Base-by-base conservation (phyloP, 2,888 invertebrate genomes). In the Heliconius aoede region DNA sequence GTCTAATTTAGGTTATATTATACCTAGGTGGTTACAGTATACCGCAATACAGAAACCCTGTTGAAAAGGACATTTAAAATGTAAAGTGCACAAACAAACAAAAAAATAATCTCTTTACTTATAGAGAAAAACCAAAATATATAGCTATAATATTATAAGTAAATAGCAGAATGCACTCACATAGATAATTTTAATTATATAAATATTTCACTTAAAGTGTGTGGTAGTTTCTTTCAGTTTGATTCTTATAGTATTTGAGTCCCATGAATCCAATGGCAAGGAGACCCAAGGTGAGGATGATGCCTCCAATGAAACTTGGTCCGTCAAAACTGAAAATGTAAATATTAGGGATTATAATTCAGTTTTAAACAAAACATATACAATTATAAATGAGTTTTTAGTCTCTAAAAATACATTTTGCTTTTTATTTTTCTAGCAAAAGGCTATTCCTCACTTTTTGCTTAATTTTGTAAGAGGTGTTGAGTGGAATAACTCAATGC, bases 231-330 rank as follows among this genome's bases (percentile, higher is more conserved):
- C 96, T 95, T 89, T 97, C 98, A 77, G 97, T 97, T 86, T 97
- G 96, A 79, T 97, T 96, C 90, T 97, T 97, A 95, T 98, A 98
- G 90, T 98, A 98, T 88, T 98, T 98, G 94, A 97, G 97, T 58
- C 97, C 97, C 85, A 98, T 96, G 90, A 97, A 96, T 4, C 96
- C 96, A 77, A 98, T 96, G 15, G 97, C 97, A 74, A 97, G 95
- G 28, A 98, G 89, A 51, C 97, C 98, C 30, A 96, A 91, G 13
- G 97, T 96, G 77, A 98, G 92, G 40, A 98, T 96, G 79, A 98
- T 98, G 64, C 98, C 98, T 46, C 98, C 98, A 80, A 97, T 95
- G 89, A 97, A 97, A 84, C 97, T 97, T 1, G 97, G 95, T 3
- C 96, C 96, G 88, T 97, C 97, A 84, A 97, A 97, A 65, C 96